A percentile compares a stretch with the other conserved stretches of the same genome.
Conservation (phyloP, 2,113 vertebrate genomes). For the Orientallactaga bullata region DNA sequence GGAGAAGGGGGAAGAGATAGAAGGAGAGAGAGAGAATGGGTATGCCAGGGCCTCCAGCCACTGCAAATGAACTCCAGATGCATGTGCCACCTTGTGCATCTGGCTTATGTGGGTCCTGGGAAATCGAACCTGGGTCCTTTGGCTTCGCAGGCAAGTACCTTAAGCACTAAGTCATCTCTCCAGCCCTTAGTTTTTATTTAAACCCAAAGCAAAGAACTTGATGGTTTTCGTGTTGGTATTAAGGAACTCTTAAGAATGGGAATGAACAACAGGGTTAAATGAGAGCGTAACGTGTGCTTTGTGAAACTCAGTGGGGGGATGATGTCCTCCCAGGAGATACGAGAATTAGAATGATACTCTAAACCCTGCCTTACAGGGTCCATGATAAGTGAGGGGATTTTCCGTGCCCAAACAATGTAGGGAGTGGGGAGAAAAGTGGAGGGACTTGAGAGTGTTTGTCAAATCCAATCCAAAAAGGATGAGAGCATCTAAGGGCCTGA, state of each 20-base stretch:
- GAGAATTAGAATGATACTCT: not conserved
- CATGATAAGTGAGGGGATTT: not conserved
- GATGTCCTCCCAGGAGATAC: not conserved
- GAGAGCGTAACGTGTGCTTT: not conserved
- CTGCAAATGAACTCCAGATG: too few relatives aligned
- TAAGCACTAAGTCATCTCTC: too few relatives aligned
- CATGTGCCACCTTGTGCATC: too few relatives aligned
- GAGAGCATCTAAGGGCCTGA: not conserved
- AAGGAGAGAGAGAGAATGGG: too few relatives aligned
- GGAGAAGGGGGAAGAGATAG: too few relatives aligned
- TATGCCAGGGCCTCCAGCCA: too few relatives aligned
- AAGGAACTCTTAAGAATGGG: not conserved
- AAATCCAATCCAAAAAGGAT: conserved; percentile 6
- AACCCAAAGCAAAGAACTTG: conserved; percentile 17
- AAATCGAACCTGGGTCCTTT: too few relatives aligned
- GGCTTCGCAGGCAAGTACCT: too few relatives aligned
- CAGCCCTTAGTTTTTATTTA: not conserved
- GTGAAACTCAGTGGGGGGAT: not conserved
- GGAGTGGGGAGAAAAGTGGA: too few relatives aligned
- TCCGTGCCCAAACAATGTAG: not conserved
- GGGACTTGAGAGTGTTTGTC: not conserved
- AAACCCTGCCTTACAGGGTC: not conserved
- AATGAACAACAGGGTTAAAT: not conserved
- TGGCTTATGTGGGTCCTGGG: too few relatives aligned
- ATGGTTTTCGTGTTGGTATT: not conserved